These are phyloP conservation scores for Eupleurogrammus muticus DNA, from an alignment of 2,797 vertebrate genomes.

Conservation along the genomic window DNA sequence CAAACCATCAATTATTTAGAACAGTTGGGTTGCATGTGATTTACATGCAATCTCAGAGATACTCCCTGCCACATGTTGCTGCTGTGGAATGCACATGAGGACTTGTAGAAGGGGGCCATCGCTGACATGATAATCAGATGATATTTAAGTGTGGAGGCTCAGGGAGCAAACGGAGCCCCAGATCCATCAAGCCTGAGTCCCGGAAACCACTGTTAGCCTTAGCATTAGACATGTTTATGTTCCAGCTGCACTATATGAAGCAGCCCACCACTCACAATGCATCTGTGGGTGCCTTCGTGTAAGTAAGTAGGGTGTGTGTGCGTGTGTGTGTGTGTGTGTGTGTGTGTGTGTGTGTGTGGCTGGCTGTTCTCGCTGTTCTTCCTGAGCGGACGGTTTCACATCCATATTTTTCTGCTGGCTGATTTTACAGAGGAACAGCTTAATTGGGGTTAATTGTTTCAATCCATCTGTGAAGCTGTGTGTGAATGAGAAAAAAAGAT, in stretches of 20 bases:
- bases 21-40: conserved; percentile 15
- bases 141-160: conserved; percentile 54
- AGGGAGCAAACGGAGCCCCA: conserved; percentile 43
- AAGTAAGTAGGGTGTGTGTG: conserved; percentile 15
- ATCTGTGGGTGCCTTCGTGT: conserved; percentile 58
- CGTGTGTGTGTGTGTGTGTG: conserved; percentile 17
- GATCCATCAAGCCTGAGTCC: conserved; percentile 70
- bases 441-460: conserved; percentile 83
- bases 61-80: conserved; percentile 39
- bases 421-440: conserved; percentile 77
- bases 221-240: conserved; percentile 79
- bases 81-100: conserved; percentile 50
- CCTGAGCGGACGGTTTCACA: conserved; percentile 75
- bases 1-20: conserved; percentile 31
- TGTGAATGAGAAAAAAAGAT: conserved; percentile 42
- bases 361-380: conserved; percentile 63
- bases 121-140: conserved; percentile 64
- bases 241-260: conserved; percentile 68
- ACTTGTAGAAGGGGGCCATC: conserved; percentile 46
- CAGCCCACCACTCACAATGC: conserved; percentile 68
- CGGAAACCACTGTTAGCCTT: conserved; percentile 78
- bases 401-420: conserved; percentile 76
- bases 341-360: conserved; percentile 30
- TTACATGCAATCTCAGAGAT: conserved; percentile 40
- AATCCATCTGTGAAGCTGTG: conserved; percentile 76